Percentiles rank a stretch among this genome's conserved stretches.
phyloP scores from a whole-genome alignment of 2,888 invertebrate species.

The Dorcus hopei region DNA sequence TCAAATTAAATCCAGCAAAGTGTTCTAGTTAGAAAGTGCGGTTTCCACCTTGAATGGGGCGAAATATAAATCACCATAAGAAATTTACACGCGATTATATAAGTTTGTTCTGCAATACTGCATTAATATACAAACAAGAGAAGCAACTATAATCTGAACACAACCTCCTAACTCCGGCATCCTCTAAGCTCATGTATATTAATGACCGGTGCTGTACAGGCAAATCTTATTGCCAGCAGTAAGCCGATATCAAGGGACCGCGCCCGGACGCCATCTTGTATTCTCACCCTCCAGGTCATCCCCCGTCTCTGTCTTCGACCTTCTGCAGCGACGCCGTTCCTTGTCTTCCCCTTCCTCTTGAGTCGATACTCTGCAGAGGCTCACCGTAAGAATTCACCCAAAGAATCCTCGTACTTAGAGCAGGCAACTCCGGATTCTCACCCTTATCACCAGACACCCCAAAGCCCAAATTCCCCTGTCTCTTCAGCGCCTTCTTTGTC shows the following conservation, averaged over 20 bases:
- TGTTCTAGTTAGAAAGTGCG: too few relatives aligned
- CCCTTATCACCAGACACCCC: neutral
- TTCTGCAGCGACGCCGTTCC: conserved; percentile 24
- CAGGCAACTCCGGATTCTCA: conserved; percentile 10
- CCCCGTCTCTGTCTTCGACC: conserved; percentile 33
- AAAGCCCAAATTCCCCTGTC: neutral
- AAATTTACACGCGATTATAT: conserved; percentile 16
- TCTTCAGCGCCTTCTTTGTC: neutral
- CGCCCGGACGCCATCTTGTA: conserved; percentile 48
- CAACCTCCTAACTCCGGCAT: conserved; percentile 28
- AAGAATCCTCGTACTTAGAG: conserved; percentile 39
- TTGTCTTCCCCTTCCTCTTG: conserved; percentile 42
- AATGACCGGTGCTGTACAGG: conserved; percentile 48
- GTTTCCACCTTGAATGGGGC: too few relatives aligned
- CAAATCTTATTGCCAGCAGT: conserved; percentile 50
- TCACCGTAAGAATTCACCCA: conserved; percentile 42
- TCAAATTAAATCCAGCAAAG: too few relatives aligned
- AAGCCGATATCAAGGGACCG: conserved; percentile 48
- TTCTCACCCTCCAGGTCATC: conserved; percentile 31
- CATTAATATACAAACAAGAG: conserved; percentile 28
- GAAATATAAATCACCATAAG: conserved; percentile 8
- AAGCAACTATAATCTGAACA: conserved; percentile 31
- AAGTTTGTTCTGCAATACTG: conserved; percentile 11
- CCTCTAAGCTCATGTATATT: conserved; percentile 48
- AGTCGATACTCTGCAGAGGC: conserved; percentile 48